Evolutionary conservation across 2,113 vertebrate genomes (phyloP), one percentile per base, ranked within the genome.

Genomic region (Sphaerodactylus townsendi): DNA sequence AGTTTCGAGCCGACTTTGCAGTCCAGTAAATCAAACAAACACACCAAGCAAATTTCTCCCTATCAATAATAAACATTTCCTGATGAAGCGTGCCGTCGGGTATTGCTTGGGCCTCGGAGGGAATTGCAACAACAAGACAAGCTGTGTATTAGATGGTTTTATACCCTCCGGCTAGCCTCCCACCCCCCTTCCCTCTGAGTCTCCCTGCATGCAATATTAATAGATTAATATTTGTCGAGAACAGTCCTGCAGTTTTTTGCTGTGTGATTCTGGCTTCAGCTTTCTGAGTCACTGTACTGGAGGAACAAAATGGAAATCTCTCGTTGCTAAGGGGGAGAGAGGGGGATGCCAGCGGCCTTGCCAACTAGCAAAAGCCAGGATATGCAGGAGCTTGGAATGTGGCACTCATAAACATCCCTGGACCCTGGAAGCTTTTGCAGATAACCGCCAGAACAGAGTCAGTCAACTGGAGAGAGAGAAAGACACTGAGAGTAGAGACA

Each of bases 141-240:
- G 46, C 86, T 80, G 85, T 48, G 59, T n/a, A 71, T 17, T 1
- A 1, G 3, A 1, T 14, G 48, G 82, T 78, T 89, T 59, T 23
- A 11, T 73, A 56, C 33, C 80, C 66, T 92, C 87, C 41, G 46
- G 80, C 0, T 0, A 85, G 28, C 50, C 68, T 82, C 64, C 48
- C 35, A 6, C 75, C 70, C 72, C 74, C 73, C 48, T 64, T 81
- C 21, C 35, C 76, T 65, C 37, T 4, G 39, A 79, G 83, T 68
- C 75, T n/a, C 15, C 72, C 39, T 6, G 59, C 71, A 87, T 83
- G 7, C 79, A 85, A 86, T 79, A 86, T 89, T 92, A 93, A 92
- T 85, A 83, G 76, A 79, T 59, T 85, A 91, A 75, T 91, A 90
- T 87, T 92, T 86, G 44, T 87, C 92, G 70, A 87, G 82, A 82